Percentiles rank a stretch among this genome's conserved stretches.
Evolutionary conservation across 2,113 vertebrate species (phyloP).

Genomic region (Paralichthys olivaceus): DNA sequence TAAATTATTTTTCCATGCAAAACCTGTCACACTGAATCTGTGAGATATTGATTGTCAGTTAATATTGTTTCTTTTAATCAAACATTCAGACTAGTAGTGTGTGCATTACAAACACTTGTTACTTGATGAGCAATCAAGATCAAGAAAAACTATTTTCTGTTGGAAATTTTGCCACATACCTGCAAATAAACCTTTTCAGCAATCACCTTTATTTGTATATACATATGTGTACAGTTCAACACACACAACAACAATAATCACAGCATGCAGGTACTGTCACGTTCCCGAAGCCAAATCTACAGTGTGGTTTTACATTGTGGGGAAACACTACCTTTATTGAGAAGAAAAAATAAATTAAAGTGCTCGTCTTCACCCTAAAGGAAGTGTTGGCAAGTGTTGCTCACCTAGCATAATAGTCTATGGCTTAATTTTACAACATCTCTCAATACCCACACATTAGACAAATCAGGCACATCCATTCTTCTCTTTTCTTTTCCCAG

Average conservation of each 20-base stretch:
- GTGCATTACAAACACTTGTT: too few relatives aligned
- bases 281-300: constrained; percentile 6
- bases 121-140: too few relatives aligned
- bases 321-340: background rate
- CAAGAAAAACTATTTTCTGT: too few relatives aligned
- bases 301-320: constrained; percentile 1
- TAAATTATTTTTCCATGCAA: too few relatives aligned
- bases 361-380: constrained; percentile 25
- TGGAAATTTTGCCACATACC: too few relatives aligned
- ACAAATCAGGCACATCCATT: background rate
- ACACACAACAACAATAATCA: constrained; percentile 27
- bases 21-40: too few relatives aligned
- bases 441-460: background rate
- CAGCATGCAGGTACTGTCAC: constrained; percentile 53
- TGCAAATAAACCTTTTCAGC: background rate
- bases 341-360: constrained; percentile 31
- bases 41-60: too few relatives aligned
- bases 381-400: background rate
- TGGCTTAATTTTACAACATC: background rate
- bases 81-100: too few relatives aligned
- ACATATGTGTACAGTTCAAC: constrained; percentile 28
- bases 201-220: constrained; percentile 41
- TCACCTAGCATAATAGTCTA: constrained; percentile 22
- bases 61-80: too few relatives aligned
- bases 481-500: too few relatives aligned